phyloP scores from a whole-genome alignment of 2,113 vertebrate genomes.

The Prionailurus viverrinus region DNA sequence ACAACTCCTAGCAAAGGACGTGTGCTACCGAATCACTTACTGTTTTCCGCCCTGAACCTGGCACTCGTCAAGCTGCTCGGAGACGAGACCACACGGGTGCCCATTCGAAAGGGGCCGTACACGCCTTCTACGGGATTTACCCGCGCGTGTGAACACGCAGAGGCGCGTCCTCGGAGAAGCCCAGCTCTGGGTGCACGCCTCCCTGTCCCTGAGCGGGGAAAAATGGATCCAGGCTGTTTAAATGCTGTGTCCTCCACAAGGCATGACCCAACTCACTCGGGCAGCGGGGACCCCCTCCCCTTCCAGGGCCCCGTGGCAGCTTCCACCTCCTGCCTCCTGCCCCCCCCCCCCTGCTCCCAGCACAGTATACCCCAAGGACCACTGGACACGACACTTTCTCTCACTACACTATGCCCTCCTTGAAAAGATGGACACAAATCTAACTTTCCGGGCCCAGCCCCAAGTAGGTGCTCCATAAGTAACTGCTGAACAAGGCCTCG shows the following conservation, averaged over 20 bases:
- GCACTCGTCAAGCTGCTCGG: not conserved
- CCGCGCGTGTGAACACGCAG: accelerated
- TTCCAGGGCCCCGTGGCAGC: accelerated
- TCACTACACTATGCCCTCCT: accelerated
- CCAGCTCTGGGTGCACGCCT: not conserved
- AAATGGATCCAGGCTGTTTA: not conserved
- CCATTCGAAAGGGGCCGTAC: not conserved
- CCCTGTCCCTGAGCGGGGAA: not conserved
- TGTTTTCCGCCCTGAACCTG: not conserved
- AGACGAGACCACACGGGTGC: accelerated
- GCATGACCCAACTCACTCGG: not conserved
- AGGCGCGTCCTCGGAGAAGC: not conserved
- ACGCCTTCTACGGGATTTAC: accelerated
- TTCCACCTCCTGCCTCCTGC: accelerated
- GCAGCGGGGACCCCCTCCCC: accelerated
- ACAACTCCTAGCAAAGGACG: not conserved
- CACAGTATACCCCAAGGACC: accelerated
- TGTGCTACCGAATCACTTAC: not conserved
- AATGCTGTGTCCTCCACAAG: not conserved
- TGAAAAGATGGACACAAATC: not conserved
- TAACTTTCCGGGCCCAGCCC: not conserved
- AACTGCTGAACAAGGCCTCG: accelerated
- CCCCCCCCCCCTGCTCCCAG: not conserved
- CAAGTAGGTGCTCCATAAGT: not conserved
- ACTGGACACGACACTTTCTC: not conserved